Base-by-base conservation (phyloP, 2,113 vertebrate genomes). In the Callorhinus ursinus region DNA sequence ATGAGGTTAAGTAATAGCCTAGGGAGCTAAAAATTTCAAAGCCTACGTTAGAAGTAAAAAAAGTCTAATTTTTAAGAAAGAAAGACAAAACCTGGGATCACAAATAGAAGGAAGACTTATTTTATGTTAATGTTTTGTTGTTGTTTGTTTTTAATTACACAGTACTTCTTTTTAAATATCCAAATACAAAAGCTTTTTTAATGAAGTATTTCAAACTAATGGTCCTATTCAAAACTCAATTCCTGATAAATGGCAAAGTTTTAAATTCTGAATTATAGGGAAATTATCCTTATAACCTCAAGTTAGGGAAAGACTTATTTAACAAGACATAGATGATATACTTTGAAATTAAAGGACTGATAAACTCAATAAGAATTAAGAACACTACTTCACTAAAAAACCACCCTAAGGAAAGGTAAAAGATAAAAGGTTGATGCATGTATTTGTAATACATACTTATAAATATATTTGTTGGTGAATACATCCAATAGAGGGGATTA, bases 1-100 rank as follows among this genome's bases (percentile, higher is more conserved):
- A 63, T 39, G 2, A 76, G 2, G 95, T 95, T 84, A 90, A 96
- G 69, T 90, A 93, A 87, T 90, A 74, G 57, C n/a, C 69, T 91
- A 90, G 10, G 2, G 14, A 88, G n/a, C 10, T 59, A 79, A 77
- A 31, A 77, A 71, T 72, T 36, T 93, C 84, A 77, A 90, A 79
- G n/a, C 28, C 14, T 79, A 12, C 31, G 39, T 93, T 87, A 84
- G 10, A 93, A 88, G 26, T 31, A 88, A 84, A 94, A 93, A 90
- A 61, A 0, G 13, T 28, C 76, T 76, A 4, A 12, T 71, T 95
- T 79, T 94, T 77, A 86, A 89, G 13, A 51, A 15, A 85, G 42
- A 79, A 86, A 83, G 19, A 82, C 21, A 89, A 85, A 82, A 33
- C 16, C 39, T 15, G 51, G n/a, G 81, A 49, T 89, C 85, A 71